These are phyloP conservation scores for Lycaon pictus DNA, from an alignment of 2,113 vertebrate species.

Conservation along the genomic window DNA sequence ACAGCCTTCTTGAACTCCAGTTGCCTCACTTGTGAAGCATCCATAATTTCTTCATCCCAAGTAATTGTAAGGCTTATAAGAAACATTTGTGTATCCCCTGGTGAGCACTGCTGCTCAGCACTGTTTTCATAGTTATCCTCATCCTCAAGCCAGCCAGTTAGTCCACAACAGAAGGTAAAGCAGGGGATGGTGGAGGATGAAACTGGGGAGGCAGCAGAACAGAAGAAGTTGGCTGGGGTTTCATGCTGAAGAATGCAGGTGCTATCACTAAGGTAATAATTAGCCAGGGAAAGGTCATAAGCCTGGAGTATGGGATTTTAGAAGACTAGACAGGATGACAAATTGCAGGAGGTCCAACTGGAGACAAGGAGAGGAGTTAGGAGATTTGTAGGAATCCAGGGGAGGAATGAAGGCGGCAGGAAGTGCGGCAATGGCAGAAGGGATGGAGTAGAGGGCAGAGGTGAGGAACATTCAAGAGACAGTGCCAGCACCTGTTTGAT, in stretches of 20 bases:
- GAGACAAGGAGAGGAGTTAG: neutral
- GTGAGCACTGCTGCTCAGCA: neutral
- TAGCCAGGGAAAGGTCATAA: constrained; percentile 53
- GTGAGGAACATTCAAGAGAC: rapidly evolving
- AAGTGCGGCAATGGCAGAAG: neutral
- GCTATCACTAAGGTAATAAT: constrained; percentile 68
- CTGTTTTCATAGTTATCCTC: neutral
- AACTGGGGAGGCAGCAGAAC: neutral
- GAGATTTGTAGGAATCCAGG: neutral
- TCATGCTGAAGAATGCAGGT: neutral
- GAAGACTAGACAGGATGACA: neutral
- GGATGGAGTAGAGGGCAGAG: neutral
- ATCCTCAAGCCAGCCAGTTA: neutral
- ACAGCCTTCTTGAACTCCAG: neutral
- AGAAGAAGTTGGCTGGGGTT: neutral
- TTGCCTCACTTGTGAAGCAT: neutral
- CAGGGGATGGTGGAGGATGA: neutral
- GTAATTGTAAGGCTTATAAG: neutral
- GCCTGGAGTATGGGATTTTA: neutral
- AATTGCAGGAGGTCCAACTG: neutral
- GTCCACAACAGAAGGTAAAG: neutral
- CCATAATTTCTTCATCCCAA: neutral
- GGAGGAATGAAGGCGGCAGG: neutral
- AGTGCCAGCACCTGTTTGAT: rapidly evolving
- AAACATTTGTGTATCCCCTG: neutral